phyloP scores from a whole-genome alignment of 1,140 invertebrate genomes.

The Eupeodes corollae region DNA sequence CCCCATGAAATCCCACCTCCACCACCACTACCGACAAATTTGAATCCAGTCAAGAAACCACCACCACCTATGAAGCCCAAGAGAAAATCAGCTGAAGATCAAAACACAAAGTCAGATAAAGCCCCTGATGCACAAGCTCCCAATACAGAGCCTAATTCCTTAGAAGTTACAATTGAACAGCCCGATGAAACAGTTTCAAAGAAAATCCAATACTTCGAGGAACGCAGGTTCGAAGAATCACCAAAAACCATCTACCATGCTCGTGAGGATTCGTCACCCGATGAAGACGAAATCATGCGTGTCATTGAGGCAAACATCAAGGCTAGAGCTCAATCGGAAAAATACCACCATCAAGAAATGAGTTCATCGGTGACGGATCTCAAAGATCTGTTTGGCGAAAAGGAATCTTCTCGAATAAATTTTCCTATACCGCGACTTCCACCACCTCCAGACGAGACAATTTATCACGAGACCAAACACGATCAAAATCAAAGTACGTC shows the following conservation, averaged over 20 bases:
- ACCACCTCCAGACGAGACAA: constrained; percentile 10
- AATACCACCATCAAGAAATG: constrained; percentile 20
- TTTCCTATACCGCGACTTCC: constrained; percentile 32
- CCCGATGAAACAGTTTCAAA: constrained; percentile 42
- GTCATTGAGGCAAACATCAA: constrained; percentile 33
- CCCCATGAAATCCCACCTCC: constrained; percentile 7
- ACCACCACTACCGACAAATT: constrained; percentile 10
- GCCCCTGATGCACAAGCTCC: constrained; percentile 54
- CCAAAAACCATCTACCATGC: constrained; percentile 44
- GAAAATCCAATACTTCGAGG: constrained; percentile 72
- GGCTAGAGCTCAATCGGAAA: constrained; percentile 8
- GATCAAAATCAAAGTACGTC: background rate
- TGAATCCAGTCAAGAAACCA: constrained; percentile 25
- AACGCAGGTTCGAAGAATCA: constrained; percentile 40
- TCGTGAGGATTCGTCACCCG: constrained; percentile 42
- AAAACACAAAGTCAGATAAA: constrained; percentile 40
- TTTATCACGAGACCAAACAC: background rate
- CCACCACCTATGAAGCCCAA: constrained; percentile 3
- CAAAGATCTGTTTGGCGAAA: constrained; percentile 67
- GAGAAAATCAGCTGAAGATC: background rate
- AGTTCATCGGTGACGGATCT: constrained; percentile 58
- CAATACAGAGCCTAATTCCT: constrained; percentile 25
- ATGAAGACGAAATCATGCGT: constrained; percentile 31
- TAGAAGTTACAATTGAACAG: constrained; percentile 39
- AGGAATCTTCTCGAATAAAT: constrained; percentile 37